Evolutionary conservation across 2,797 vertebrate species (phyloP).

Genomic region (Pangasius larnaudii): DNA sequence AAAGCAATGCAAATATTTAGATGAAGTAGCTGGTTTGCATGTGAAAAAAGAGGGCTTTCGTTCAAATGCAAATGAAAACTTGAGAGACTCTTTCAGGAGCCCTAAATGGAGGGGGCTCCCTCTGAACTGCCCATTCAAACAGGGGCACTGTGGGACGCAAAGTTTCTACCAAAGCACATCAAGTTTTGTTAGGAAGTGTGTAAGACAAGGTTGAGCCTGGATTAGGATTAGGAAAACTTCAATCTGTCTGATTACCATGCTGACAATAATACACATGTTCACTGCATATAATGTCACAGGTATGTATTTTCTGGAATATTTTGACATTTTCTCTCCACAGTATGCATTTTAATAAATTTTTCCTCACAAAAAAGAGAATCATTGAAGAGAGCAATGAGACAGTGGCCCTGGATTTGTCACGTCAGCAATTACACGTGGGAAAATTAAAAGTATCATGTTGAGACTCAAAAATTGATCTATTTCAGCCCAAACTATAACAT

Average conservation of each 20-base stretch:
- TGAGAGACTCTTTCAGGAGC: conserved; percentile 57
- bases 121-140: conserved; percentile 47
- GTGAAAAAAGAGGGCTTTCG: conserved; percentile 54
- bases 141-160: neutral
- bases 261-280: conserved; percentile 2
- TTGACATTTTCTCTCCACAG: neutral
- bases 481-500: neutral
- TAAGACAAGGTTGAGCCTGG: conserved; percentile 38
- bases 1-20: conserved; percentile 65
- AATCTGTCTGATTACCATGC: neutral
- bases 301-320: neutral
- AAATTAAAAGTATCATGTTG: neutral
- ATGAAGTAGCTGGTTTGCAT: conserved; percentile 63
- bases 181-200: conserved; percentile 30
- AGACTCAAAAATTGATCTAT: neutral
- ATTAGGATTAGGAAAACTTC: conserved; percentile 42
- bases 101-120: conserved; percentile 49
- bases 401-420: neutral
- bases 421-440: neutral
- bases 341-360: neutral
- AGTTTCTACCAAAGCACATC: conserved; percentile 5
- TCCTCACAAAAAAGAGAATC: neutral
- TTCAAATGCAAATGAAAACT: conserved; percentile 62
- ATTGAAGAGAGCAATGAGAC: neutral
- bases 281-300: neutral